A percentile compares a stretch with the other conserved stretches of the same genome.
These are phyloP conservation scores for Bos indicus DNA, from an alignment of 2,113 vertebrate species.

Conservation along the genomic window DNA sequence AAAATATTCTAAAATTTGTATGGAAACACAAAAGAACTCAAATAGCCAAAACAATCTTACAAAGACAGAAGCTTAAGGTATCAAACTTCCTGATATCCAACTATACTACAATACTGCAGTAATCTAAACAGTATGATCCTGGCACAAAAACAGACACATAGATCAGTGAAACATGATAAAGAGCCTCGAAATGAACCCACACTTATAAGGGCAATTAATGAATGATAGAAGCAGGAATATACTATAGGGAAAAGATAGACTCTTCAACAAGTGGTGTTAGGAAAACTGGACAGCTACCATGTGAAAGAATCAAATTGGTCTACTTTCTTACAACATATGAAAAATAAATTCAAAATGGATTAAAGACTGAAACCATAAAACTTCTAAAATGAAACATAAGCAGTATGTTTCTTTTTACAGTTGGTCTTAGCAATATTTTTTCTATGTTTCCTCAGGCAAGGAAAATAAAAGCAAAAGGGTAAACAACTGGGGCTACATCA, in stretches of 20 bases:
- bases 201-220: not conserved
- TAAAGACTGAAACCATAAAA: not conserved
- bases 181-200: not conserved
- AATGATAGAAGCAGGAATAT: not conserved
- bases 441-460: not conserved
- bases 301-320: not conserved
- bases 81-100: not conserved
- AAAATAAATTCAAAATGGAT: not conserved
- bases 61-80: not conserved
- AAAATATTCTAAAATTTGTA: not conserved
- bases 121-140: not conserved
- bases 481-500: not conserved
- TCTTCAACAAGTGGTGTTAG: not conserved
- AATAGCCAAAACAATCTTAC: not conserved
- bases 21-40: not conserved
- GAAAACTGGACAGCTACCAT: not conserved
- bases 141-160: not conserved
- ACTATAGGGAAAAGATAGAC: not conserved
- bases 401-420: not conserved
- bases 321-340: not conserved
- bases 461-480: not conserved
- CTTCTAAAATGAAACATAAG: not conserved
- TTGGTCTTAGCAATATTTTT: not conserved
- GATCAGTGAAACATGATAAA: not conserved
- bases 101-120: not conserved